A percentile compares a stretch with the other conserved stretches of the same genome.
Conservation (phyloP, 2,797 vertebrate species). For the Etheostoma perlongum region DNA sequence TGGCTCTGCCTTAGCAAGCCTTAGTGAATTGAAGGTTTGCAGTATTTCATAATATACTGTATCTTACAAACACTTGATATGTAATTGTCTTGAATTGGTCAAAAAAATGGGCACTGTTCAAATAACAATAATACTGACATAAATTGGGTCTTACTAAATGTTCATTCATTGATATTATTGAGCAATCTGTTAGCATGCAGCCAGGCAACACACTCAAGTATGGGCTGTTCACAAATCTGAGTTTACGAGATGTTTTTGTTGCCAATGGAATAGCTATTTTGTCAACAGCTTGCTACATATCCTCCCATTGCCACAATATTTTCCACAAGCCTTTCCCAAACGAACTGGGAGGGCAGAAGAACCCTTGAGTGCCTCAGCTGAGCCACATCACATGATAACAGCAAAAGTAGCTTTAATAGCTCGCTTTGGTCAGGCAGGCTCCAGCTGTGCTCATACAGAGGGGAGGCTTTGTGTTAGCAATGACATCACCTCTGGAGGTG, state of each 20-base stretch:
- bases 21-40: not conserved
- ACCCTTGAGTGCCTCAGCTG: conserved; percentile 47
- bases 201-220: conserved; percentile 46
- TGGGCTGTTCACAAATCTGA: conserved; percentile 66
- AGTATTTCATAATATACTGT: conserved; percentile 38
- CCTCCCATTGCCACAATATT: conserved; percentile 57
- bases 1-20: not conserved
- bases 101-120: conserved; percentile 28
- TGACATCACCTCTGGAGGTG: conserved; percentile 81
- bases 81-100: conserved; percentile 45
- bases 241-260: conserved; percentile 71
- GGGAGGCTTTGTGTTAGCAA: conserved; percentile 63
- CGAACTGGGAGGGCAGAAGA: conserved; percentile 44
- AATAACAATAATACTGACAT: conserved; percentile 18
- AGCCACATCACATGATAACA: conserved; percentile 59
- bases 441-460: conserved; percentile 70
- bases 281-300: conserved; percentile 75
- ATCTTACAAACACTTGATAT: conserved; percentile 40
- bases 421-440: conserved; percentile 53
- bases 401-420: conserved; percentile 67
- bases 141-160: conserved; percentile 21
- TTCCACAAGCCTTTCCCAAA: conserved; percentile 67
- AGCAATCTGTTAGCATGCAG: conserved; percentile 38
- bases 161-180: conserved; percentile 27
- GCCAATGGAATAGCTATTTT: conserved; percentile 68